These are phyloP conservation scores for Oceanodroma tethys DNA, from an alignment of 2,113 vertebrate genomes.

Conservation along the genomic window DNA sequence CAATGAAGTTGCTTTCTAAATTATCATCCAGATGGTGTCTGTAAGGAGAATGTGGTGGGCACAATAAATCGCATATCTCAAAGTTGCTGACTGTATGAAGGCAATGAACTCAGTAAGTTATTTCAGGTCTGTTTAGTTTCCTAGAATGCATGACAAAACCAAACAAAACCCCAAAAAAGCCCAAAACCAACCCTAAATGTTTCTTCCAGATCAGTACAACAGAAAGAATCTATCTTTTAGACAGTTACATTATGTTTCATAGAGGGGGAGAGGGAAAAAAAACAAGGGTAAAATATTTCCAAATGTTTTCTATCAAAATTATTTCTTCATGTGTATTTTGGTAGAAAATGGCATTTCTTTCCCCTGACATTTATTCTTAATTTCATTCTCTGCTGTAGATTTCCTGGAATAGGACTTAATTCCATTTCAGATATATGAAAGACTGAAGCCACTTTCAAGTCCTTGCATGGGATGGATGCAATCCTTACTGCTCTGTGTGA, in stretches of 20 bases:
- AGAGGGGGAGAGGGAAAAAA: neutral
- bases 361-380: neutral
- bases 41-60: neutral
- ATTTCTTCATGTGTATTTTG: neutral
- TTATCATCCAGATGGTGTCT: neutral
- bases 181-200: neutral
- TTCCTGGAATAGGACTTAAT: neutral
- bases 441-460: neutral
- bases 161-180: neutral
- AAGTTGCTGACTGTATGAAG: neutral
- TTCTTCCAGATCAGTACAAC: neutral
- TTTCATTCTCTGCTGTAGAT: neutral
- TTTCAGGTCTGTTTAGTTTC: neutral
- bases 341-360: neutral
- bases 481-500: neutral
- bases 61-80: neutral
- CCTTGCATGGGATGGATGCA: neutral
- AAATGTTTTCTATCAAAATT: neutral
- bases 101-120: neutral
- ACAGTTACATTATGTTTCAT: neutral
- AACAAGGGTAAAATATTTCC: neutral
- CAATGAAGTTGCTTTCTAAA: neutral
- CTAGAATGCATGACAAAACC: neutral
- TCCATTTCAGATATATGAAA: neutral
- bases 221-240: neutral